A percentile compares a stretch with the other conserved stretches of the same genome.
Evolutionary conservation across 2,888 invertebrate genomes (phyloP).

Genomic region (Baronia brevicornis): DNA sequence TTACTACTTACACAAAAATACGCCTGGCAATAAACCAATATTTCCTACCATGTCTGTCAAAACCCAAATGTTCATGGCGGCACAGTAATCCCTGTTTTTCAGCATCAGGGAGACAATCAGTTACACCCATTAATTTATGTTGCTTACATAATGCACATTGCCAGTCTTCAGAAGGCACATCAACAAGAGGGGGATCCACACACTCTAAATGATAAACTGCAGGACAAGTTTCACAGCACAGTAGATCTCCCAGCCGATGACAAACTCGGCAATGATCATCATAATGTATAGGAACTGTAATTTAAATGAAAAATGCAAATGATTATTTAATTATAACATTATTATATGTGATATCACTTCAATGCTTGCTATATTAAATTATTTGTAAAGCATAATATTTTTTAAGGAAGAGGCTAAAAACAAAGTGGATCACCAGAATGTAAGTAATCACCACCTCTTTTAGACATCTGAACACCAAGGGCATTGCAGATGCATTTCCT

Average conservation of each 20-base stretch:
- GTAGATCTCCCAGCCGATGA: slow-evolving; percentile 92
- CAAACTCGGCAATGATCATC: slow-evolving; percentile 95
- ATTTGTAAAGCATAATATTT: too few relatives aligned
- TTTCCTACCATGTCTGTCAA: slow-evolving; percentile 96
- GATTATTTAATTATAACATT: slow-evolving; percentile 4
- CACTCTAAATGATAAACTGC: slow-evolving; percentile 98
- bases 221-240: slow-evolving; percentile 98
- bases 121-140: slow-evolving; percentile 93
- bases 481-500: too few relatives aligned
- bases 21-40: slow-evolving; percentile 97
- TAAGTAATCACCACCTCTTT: too few relatives aligned
- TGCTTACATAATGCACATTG: slow-evolving; percentile 95
- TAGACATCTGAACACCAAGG: too few relatives aligned
- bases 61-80: slow-evolving; percentile 95
- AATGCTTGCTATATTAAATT: too few relatives aligned
- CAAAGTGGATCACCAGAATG: too few relatives aligned
- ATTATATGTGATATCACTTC: too few relatives aligned
- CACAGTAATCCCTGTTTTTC: slow-evolving; percentile 94
- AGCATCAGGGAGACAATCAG: slow-evolving; percentile 92
- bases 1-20: slow-evolving; percentile 88
- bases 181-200: slow-evolving; percentile 93
- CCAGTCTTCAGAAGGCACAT: slow-evolving; percentile 98
- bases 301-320: slow-evolving; percentile 13
- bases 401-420: too few relatives aligned
- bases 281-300: slow-evolving; percentile 86